Conservation (phyloP, 2,113 vertebrate genomes). For the Picathartes gymnocephalus region DNA sequence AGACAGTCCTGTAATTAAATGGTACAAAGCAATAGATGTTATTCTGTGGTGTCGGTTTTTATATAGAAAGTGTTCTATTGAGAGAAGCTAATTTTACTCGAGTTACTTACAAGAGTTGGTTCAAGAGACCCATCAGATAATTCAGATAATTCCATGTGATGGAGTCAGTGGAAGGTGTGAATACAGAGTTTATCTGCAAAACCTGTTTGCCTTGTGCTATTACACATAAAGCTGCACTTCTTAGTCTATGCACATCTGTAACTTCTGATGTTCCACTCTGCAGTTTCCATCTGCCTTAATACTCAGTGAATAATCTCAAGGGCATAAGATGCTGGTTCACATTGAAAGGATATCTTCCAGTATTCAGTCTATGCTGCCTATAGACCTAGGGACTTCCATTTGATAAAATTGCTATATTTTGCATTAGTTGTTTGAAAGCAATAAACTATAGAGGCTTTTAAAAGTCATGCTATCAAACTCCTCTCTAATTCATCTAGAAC, state of each 20-base stretch:
- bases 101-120: background rate
- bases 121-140: background rate
- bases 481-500: background rate
- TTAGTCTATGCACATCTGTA: background rate
- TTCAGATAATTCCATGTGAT: background rate
- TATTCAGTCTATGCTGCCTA: background rate
- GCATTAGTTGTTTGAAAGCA: background rate
- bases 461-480: background rate
- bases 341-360: background rate
- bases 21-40: background rate
- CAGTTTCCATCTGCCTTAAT: background rate
- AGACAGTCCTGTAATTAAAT: background rate
- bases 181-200: background rate
- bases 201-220: accelerated
- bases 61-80: background rate
- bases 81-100: background rate
- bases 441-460: background rate
- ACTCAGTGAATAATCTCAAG: background rate
- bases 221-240: background rate
- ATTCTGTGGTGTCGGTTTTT: background rate
- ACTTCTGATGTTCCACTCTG: background rate
- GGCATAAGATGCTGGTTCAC: background rate
- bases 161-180: background rate
- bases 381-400: background rate
- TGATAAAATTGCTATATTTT: background rate